These are phyloP conservation scores for Nestor notabilis DNA, from an alignment of 2,113 vertebrate species.

Conservation along the genomic window DNA sequence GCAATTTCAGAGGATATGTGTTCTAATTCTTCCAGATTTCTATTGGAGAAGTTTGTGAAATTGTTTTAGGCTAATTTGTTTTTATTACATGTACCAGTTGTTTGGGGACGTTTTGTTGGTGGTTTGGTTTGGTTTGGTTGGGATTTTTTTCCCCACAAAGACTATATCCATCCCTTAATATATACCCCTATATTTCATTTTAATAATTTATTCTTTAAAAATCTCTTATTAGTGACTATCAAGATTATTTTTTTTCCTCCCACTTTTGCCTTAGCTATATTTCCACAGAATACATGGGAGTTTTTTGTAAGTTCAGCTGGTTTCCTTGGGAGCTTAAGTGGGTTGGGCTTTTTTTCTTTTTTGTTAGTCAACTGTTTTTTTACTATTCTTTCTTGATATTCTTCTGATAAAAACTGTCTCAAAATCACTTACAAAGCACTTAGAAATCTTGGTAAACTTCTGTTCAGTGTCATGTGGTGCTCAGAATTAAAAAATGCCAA, in stretches of 20 bases:
- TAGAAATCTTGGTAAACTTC: background rate
- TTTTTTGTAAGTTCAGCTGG: background rate
- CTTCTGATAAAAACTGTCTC: background rate
- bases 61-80: background rate
- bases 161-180: background rate
- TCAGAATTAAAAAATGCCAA: background rate
- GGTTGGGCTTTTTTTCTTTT: background rate
- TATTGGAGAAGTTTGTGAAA: background rate
- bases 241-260: background rate
- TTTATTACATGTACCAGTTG: background rate
- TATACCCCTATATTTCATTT: background rate
- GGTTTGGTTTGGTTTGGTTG: background rate
- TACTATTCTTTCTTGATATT: background rate
- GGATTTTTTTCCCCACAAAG: background rate
- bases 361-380: fast-evolving
- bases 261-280: background rate
- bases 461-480: background rate
- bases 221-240: background rate
- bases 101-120: background rate
- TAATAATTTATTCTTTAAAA: background rate
- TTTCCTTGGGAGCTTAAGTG: background rate
- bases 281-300: fast-evolving
- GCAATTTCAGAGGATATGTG: background rate
- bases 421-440: background rate
- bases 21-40: background rate